Base-by-base conservation (phyloP, 2,113 vertebrate species). In the Sialia sialis region DNA sequence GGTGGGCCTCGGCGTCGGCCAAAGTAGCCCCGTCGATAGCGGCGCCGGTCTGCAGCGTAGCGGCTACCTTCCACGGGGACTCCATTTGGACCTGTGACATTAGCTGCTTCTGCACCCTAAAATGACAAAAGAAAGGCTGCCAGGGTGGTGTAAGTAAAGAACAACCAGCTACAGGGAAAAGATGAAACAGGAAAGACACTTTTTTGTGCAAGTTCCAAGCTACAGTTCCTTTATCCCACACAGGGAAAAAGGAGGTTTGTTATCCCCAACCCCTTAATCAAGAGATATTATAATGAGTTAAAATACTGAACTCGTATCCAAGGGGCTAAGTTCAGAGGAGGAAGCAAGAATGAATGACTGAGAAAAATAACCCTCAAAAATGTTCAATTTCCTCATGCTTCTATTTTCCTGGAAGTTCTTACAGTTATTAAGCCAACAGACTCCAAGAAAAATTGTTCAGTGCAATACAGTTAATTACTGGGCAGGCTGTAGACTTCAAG, bases 61-160 rank as follows among this genome's bases (percentile, higher is more conserved):
- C 99, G 98, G 73, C 99, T 99, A 73, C 99, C 99, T 97, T 99
- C 99, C 11, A 99, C 99, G 0, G 99, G 99, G 51, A 99, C 97
- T 4, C 99, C 99, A 10, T 99, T 99, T 0, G 99, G 99, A 25
- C 99, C 99, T 0, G 99, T 99, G 90, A 99, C 99, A 22, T 99
- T 99, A 39, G 99, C 98, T 56, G 99, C 99, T 95, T 99, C 99
- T 6, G 99, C 99, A 86, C 99, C 99, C 99, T 99, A 55, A 3
- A 59, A 82, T 9, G 22, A 26, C 46, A 86, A 56, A n/a, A 54
- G 32, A 68, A 52, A 79, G 34, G 36, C 80, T 74, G 16, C 9
- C 66, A 73, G 4, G 7, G 8, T 5, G 15, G 5, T 38, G 16
- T 1, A 7, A 78, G 27, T 16, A 7, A 23, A 78, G 11, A 81